phyloP scores from a whole-genome alignment of 1,140 invertebrate genomes.

The Aphaenogaster ashmeadi region DNA sequence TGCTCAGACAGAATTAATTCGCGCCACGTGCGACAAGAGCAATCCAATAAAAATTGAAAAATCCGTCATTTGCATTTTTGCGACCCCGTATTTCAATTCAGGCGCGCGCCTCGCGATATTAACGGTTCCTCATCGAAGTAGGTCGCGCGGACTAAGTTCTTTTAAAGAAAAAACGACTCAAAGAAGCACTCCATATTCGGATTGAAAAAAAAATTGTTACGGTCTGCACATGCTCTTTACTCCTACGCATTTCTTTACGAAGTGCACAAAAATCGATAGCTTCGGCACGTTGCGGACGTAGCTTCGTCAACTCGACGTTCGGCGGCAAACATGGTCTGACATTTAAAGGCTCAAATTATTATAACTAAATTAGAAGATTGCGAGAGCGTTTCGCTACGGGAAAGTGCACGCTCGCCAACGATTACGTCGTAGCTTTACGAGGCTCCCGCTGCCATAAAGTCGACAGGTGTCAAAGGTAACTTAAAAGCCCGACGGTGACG shows the following conservation, averaged over 20 bases:
- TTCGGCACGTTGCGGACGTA: not conserved
- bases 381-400: not conserved
- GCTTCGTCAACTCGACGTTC: not conserved
- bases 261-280: slow-evolving; percentile 12
- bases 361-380: slow-evolving; percentile 41
- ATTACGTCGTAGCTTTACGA: slow-evolving; percentile 33
- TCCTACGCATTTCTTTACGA: not conserved
- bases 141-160: not conserved
- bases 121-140: not conserved
- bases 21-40: slow-evolving; percentile 1
- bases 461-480: slow-evolving; percentile 47
- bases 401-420: slow-evolving; percentile 24
- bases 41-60: not conserved
- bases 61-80: not conserved
- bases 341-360: slow-evolving; percentile 47
- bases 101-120: not conserved
- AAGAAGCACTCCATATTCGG: not conserved
- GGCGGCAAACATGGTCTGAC: not conserved
- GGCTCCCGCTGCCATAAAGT: slow-evolving; percentile 32
- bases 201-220: not conserved
- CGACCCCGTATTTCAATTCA: not conserved
- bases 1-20: slow-evolving; percentile 5
- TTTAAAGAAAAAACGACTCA: not conserved
- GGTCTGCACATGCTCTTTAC: not conserved
- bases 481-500: slow-evolving; percentile 42